These are phyloP conservation scores for Cyphomyrmex costatus DNA, from an alignment of 1,140 invertebrate species.

Conservation along the genomic window DNA sequence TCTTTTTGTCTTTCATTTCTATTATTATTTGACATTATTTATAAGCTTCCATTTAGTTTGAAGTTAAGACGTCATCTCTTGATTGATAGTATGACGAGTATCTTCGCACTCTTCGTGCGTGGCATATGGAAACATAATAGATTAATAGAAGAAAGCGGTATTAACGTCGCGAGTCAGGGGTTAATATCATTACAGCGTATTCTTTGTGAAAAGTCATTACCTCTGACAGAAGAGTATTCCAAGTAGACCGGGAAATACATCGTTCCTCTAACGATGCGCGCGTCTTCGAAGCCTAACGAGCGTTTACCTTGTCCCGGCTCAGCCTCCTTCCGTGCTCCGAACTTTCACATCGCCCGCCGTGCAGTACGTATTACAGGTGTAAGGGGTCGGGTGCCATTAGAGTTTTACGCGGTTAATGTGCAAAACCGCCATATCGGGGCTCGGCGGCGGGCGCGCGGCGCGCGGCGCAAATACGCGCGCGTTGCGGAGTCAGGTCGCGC, in stretches of 20 bases:
- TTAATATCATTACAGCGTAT: conserved; percentile 27
- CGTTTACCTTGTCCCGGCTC: conserved; percentile 54
- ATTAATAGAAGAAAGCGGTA: conserved; percentile 18
- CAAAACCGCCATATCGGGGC: conserved; percentile 71
- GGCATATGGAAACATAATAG: conserved; percentile 14
- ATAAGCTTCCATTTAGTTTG: conserved; percentile 12
- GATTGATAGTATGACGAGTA: conserved; percentile 24
- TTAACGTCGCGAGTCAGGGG: conserved; percentile 8
- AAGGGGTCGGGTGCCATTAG: conserved; percentile 75
- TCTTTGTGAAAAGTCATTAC: conserved; percentile 49
- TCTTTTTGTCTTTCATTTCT: neutral
- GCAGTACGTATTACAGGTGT: conserved; percentile 69
- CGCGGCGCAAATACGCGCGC: conserved; percentile 49
- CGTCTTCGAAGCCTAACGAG: conserved; percentile 64
- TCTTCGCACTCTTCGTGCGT: conserved; percentile 19
- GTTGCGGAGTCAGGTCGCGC: conserved; percentile 49
- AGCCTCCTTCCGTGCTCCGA: conserved; percentile 58
- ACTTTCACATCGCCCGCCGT: conserved; percentile 74
- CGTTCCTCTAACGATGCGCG: conserved; percentile 54
- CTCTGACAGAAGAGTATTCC: conserved; percentile 31
- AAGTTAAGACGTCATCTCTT: conserved; percentile 6
- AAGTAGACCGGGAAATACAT: conserved; percentile 47
- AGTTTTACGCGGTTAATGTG: conserved; percentile 81
- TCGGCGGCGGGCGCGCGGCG: conserved; percentile 31
- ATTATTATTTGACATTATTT: neutral